These are phyloP conservation scores for Promerops cafer DNA, from an alignment of 2,113 vertebrate species.

Conservation along the genomic window DNA sequence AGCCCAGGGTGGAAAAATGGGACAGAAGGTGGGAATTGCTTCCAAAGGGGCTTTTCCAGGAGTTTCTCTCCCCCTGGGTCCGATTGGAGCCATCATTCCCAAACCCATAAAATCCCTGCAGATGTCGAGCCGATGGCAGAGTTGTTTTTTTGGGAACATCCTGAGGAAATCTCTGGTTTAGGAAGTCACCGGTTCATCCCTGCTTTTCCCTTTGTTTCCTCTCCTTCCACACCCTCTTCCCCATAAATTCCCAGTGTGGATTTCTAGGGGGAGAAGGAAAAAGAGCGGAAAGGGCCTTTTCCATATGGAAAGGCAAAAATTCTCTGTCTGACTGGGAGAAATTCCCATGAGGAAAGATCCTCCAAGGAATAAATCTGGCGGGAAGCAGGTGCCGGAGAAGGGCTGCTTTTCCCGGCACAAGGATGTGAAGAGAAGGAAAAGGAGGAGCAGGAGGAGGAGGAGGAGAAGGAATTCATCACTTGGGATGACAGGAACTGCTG, in stretches of 20 bases:
- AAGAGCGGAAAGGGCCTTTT: neutral
- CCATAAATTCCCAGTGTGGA: neutral
- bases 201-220: neutral
- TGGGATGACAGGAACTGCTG: neutral
- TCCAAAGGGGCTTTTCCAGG: neutral
- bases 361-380: neutral
- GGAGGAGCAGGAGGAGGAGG: neutral
- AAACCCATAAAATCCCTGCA: conserved; percentile 16
- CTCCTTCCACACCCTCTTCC: neutral
- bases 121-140: neutral
- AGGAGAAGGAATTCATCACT: neutral
- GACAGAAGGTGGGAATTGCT: neutral
- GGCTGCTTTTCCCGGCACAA: neutral
- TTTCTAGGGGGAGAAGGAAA: neutral
- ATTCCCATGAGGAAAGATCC: neutral
- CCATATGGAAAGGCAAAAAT: neutral
- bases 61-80: neutral
- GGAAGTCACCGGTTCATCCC: neutral
- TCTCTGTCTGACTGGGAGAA: fast-evolving
- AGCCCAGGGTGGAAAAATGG: fast-evolving
- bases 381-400: neutral
- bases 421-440: neutral
- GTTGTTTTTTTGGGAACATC: neutral
- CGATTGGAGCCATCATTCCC: neutral
- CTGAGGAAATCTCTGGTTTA: neutral